Evolutionary conservation across 2,888 invertebrate genomes (phyloP).

Genomic region (Stramonita haemastoma): DNA sequence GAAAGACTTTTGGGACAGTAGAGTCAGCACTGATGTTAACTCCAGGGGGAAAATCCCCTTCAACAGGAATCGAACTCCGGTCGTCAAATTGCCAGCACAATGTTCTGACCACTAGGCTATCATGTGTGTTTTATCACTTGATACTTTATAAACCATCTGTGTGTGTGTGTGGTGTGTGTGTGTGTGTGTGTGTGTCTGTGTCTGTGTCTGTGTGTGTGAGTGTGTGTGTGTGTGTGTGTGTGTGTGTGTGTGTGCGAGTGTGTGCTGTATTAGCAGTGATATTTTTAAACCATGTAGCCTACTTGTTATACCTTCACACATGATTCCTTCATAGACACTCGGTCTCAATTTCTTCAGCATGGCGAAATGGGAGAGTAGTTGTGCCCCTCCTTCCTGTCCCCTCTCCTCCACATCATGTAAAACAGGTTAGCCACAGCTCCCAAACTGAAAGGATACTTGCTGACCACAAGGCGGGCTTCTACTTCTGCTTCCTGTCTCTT

Average conservation of each 20-base stretch:
- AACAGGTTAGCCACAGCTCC: background rate
- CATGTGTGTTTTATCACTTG: too few species aligned
- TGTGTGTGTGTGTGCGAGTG: background rate
- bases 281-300: background rate
- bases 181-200: too few species aligned
- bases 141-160: too few species aligned
- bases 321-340: background rate
- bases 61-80: too few species aligned
- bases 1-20: too few species aligned
- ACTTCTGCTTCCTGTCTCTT: background rate
- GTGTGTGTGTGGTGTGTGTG: background rate
- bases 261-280: background rate
- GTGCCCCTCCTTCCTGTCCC: background rate
- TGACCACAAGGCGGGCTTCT: background rate
- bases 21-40: too few species aligned
- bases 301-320: background rate
- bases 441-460: background rate
- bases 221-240: background rate
- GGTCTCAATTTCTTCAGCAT: background rate
- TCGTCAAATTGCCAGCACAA: too few species aligned
- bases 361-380: background rate
- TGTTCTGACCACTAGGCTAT: too few species aligned
- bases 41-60: too few species aligned
- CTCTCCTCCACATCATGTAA: constrained; percentile 23
- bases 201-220: too few species aligned